A percentile compares a stretch with the other conserved stretches of the same genome.
These are phyloP conservation scores for Physella acuta DNA, from an alignment of 1,140 invertebrate species.

Conservation along the genomic window DNA sequence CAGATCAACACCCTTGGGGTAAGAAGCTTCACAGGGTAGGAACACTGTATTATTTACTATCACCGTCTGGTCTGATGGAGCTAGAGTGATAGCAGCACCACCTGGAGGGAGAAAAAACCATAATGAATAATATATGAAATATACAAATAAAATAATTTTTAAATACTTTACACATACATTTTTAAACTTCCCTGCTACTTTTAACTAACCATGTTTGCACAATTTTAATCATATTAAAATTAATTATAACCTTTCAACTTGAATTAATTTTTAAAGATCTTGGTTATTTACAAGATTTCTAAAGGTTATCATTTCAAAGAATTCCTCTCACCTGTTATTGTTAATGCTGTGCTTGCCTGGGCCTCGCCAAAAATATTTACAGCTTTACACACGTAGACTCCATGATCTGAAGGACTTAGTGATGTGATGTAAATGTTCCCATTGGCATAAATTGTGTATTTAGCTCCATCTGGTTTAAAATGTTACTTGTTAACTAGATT, in stretches of 20 bases:
- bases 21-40: constrained; percentile 36
- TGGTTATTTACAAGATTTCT: no score
- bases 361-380: constrained; percentile 42
- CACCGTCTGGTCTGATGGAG: constrained; percentile 12
- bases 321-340: constrained; percentile 44
- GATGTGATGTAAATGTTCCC: constrained; percentile 41
- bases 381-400: constrained; percentile 48
- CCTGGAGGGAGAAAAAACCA: constrained; percentile 25
- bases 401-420: constrained; percentile 37
- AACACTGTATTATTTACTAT: constrained; percentile 45
- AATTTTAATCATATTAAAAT: no score
- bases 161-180: no score
- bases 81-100: constrained; percentile 28
- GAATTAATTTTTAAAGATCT: no score
- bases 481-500: no score
- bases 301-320: no score
- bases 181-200: no score
- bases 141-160: neutral
- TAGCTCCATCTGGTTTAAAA: constrained; percentile 32
- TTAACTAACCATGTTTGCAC: no score
- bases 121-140: neutral
- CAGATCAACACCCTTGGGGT: constrained; percentile 27
- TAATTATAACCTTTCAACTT: no score
- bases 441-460: constrained; percentile 41
- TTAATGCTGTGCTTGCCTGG: constrained; percentile 31